Percentiles rank a stretch among this genome's conserved stretches.
phyloP scores from a whole-genome alignment of 2,113 vertebrate genomes.

The Sarotherodon lohbergeri region DNA sequence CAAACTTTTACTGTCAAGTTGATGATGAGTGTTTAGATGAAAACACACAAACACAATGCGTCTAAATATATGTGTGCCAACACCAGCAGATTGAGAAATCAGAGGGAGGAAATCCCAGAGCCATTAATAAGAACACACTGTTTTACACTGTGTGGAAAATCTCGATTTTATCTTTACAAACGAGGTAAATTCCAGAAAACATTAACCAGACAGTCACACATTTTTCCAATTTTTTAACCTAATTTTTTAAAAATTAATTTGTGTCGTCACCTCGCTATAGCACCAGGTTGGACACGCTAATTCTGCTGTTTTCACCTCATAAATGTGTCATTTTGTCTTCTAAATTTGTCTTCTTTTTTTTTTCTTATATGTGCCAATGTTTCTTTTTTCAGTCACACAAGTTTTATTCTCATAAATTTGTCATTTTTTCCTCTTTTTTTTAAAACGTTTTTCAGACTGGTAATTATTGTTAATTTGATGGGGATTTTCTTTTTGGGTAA shows the following conservation, averaged over 20 bases:
- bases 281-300: rapidly evolving
- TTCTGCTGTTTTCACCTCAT: neutral
- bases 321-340: neutral
- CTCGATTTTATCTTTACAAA: neutral
- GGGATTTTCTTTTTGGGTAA: neutral
- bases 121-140: neutral
- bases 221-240: neutral
- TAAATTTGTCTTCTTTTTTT: neutral
- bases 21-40: neutral
- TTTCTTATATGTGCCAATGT: neutral
- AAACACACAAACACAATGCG: neutral
- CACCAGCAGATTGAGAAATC: neutral
- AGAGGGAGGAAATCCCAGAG: neutral
- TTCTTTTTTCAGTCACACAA: neutral
- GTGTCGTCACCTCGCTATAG: rapidly evolving
- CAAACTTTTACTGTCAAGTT: neutral
- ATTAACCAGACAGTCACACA: neutral
- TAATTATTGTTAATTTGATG: neutral
- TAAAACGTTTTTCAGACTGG: rapidly evolving
- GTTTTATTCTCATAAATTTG: neutral
- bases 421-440: neutral
- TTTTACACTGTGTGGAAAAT: neutral
- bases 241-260: rapidly evolving
- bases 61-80: neutral
- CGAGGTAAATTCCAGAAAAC: neutral